Base-by-base conservation (phyloP, 2,888 invertebrate genomes). In the Dastarcus helophoroides region DNA sequence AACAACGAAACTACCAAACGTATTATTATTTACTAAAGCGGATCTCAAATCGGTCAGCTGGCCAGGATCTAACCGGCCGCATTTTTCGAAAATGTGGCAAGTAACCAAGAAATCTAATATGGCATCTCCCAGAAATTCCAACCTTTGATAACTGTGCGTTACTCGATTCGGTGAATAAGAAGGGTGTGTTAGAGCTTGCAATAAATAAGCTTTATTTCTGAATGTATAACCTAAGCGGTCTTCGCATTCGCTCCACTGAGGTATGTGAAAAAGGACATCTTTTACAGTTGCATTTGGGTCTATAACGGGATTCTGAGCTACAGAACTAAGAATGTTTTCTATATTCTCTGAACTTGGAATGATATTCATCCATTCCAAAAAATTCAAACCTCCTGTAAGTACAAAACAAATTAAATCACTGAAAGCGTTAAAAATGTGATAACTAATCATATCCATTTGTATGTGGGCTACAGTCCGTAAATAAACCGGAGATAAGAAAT, bases 121-220 rank as follows among this genome's bases (percentile, higher is more conserved):
- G 4, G 93, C 89, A 64, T 94, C 93, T 3, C 93, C 93, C 3
- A 93, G 63, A 57, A 90, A 93, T 59, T 94, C 93, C n/a, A 93
- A 57, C 7, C 82, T 69, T 56, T 90, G 82, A 61, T 97, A 98
- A 41, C 85, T 88, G 14, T 77, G 78, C 0, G 95, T 95, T 26
- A 83, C 53, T 0, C 76, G 68, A 61, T 93, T 91, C 4, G 75
- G 68, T 3, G 75, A 72, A 61, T 79, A 91, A 0, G 94, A 90
- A 0, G 93, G 75, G 65, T 98, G 98, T 0, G 95, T 90, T 29
- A 98, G 65, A 0, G 93, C 93, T 74, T 86, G 91, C 10, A 95
- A 56, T 4, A 98, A 65, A 51, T 77, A 84, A 0, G 79, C 73
- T 1, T 77, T 73, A 53, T 95, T 81, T 0, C 70, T 71, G 59